A percentile compares a stretch with the other conserved stretches of the same genome.
Conservation (phyloP, 23 tunicate genomes). For the Botrylloides violaceus region DNA sequence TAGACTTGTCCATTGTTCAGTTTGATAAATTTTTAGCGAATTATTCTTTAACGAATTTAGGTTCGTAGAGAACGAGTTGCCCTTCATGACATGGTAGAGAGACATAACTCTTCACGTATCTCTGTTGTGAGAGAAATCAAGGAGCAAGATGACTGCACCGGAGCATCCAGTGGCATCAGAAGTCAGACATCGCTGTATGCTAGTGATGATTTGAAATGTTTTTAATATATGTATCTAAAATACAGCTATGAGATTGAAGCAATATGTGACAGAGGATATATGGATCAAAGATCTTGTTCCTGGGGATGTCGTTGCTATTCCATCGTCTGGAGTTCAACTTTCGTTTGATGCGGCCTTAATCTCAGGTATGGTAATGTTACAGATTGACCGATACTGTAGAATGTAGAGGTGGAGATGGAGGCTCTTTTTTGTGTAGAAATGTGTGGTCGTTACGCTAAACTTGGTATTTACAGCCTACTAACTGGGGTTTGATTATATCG, state of each 20-base stretch:
- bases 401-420: no score
- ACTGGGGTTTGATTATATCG: no score
- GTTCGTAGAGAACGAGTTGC: conserved; percentile 41
- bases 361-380: conserved; percentile 53
- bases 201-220: no score
- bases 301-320: conserved; percentile 83
- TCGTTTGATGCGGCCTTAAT: conserved; percentile 76
- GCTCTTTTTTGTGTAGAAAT: no score
- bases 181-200: neutral
- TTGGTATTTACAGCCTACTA: no score
- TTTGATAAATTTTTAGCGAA: neutral
- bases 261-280: conserved; percentile 19
- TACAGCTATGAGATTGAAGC: neutral
- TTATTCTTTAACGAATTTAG: conserved; percentile 20
- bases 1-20: no score
- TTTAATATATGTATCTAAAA: no score
- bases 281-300: conserved; percentile 86
- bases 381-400: no score
- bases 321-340: conserved; percentile 56
- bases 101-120: conserved; percentile 48
- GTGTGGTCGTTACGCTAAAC: no score
- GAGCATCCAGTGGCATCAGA: conserved; percentile 2
- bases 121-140: conserved; percentile 26
- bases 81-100: conserved; percentile 77
- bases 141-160: neutral